Evolutionary conservation across 2,888 invertebrate species (phyloP).

Genomic region (Coelinius sp.): DNA sequence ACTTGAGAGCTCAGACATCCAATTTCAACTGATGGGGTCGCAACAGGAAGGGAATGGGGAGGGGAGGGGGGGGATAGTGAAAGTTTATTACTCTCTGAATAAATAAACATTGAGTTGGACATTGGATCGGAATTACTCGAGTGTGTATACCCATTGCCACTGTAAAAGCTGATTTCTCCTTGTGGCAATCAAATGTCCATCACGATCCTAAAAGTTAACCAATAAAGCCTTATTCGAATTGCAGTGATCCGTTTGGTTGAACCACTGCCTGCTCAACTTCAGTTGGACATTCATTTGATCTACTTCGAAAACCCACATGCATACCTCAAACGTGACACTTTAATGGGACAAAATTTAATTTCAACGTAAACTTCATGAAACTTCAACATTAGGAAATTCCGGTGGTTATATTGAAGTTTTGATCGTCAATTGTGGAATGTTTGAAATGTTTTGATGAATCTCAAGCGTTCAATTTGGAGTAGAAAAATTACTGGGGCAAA

Average conservation of each 20-base stretch:
- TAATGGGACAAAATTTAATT: neutral
- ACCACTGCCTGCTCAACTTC: neutral
- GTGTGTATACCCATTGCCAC: neutral
- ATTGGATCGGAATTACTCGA: neutral
- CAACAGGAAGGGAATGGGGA: too few relatives aligned
- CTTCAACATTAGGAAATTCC: neutral
- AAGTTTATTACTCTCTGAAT: neutral
- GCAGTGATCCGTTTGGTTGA: neutral
- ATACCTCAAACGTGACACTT: neutral
- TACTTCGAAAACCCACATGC: neutral
- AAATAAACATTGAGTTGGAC: neutral
- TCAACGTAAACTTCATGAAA: neutral
- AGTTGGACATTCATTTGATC: neutral
- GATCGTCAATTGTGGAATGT: neutral
- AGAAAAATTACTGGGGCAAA: neutral
- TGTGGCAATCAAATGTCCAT: slow-evolving; percentile 9
- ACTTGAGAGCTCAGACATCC: neutral
- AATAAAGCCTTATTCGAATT: neutral
- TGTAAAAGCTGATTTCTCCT: neutral
- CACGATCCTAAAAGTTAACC: neutral
- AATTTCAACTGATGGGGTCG: neutral
- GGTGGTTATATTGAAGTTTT: neutral
- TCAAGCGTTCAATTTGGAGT: neutral
- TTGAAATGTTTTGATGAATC: neutral
- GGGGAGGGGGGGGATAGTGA: neutral